Evolutionary conservation across 2,797 vertebrate genomes (phyloP), one percentile per base, ranked within the genome.

Genomic region (Gila robusta): DNA sequence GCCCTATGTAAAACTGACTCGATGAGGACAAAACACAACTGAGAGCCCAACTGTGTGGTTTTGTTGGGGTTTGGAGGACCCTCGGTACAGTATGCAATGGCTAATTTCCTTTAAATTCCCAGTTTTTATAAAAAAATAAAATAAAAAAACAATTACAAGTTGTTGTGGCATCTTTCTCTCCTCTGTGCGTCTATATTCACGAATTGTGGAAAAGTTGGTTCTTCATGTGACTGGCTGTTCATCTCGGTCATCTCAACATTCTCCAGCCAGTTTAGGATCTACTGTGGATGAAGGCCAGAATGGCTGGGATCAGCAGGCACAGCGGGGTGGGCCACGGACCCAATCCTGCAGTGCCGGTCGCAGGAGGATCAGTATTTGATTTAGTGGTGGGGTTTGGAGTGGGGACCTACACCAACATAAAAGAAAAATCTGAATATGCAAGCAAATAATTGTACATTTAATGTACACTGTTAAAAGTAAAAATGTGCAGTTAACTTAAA

Each of bases 271-370:
- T 82, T 72, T 69, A 89, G 35, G 82, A 88, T 41, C 83, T 83
- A 1, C 81, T 35, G 37, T 89, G 86, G 16, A 95, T 83, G 11
- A 94, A 82, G 0, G 41, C 72, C 0, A 86, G 78, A 2, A 92
- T 56, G 0, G 78, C 87, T 66, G 92, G 87, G 52, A 93, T 83
- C 80, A 93, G 73, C 17, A 92, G 44, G 64, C 86, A 9, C 74
- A 81, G 39, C 3, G 1, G 0, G 8, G 78, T 19, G 17, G 76
- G 67, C 39, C 26, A 5, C 2, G 1, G 52, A 72, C 28, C 23
- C 11, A 64, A 17, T 19, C 69, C 77, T n/a, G 54, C 41, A 21
- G 26, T 17, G 26, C 0, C 37, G 73, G 0, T 0, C 47, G 0
- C 1, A 5, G 4, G 0, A 5, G 47, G 0, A 47, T 0, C 14